Evolutionary conservation across 2,888 invertebrate genomes (phyloP), one percentile per base, ranked within the genome.

Genomic region (Phengaris arion): DNA sequence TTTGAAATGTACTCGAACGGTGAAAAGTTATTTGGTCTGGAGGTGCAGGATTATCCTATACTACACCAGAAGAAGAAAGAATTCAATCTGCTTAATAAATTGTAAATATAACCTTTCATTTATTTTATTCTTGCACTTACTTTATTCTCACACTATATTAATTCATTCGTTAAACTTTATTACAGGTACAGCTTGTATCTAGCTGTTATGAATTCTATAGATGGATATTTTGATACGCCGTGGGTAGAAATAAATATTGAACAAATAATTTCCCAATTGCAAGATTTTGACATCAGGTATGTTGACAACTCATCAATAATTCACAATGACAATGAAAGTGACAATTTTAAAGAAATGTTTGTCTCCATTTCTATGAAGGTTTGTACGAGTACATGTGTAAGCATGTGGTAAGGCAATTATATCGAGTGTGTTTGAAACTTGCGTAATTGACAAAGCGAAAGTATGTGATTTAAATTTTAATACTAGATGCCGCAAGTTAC

Each of bases 171-270:
- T 10, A 46, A 2, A 6, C 13, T 68, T 46, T 9, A 55, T 84
- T 81, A 82, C 85, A 93, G 93, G 77, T 93, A 93, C 82, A 94
- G 88, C 74, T 82, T 95, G 75, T 98, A 98, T 89, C 94, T 97
- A 81, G 94, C 96, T 82, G 98, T 98, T 0, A 96, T 97, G 93
- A 96, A 96, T 82, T 96, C 97, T 5, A 97, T 98, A 75, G 96
- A 97, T 83, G 96, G 97, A 1, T 98, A 98, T 85, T 97, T 95
- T 82, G 97, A 97, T 85, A 96, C 97, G 77, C 94, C 96, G 0
- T 98, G 98, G 98, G 89, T 91, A 7, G 97, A 97, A 76, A 96
- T 98, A 76, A 96, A 98, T 85, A 97, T 97, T 80, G 97, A 97
- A 83, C 94, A 94, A 76, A 98, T 98, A 78, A 96, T 96, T 77